Percentiles rank a stretch among this genome's conserved stretches.
Evolutionary conservation across 2,888 invertebrate species (phyloP).

Genomic region (Amorpha juglandis): DNA sequence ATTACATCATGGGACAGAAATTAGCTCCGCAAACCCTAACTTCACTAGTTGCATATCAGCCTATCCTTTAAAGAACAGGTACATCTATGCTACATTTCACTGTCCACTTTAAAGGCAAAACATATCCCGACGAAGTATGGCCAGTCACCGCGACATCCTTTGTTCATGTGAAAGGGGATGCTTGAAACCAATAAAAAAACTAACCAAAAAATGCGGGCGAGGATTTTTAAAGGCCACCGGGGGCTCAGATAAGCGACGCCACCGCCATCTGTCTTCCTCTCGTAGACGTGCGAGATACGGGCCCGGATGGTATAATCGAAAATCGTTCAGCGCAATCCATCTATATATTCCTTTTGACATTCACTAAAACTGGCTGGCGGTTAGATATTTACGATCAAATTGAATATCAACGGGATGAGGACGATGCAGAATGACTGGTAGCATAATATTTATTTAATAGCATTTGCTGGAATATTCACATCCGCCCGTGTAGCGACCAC

Average conservation of each 20-base stretch:
- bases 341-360: slow-evolving; percentile 26
- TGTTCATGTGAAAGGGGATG: slow-evolving; percentile 32
- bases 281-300: slow-evolving; percentile 62
- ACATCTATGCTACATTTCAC: too few relatives aligned
- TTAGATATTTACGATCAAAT: slow-evolving; percentile 20
- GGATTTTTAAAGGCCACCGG: slow-evolving; percentile 56
- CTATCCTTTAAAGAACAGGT: too few relatives aligned
- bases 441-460: not conserved
- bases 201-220: slow-evolving; percentile 50
- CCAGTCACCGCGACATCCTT: slow-evolving; percentile 15
- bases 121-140: not conserved
- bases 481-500: too few relatives aligned
- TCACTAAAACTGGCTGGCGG: slow-evolving; percentile 20
- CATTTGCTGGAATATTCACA: not conserved
- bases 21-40: too few relatives aligned
- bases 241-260: slow-evolving; percentile 63
- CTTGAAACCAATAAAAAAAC: slow-evolving; percentile 39
- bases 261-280: slow-evolving; percentile 73
- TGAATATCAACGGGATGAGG: slow-evolving; percentile 20
- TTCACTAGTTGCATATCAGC: too few relatives aligned
- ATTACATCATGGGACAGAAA: too few relatives aligned
- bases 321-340: slow-evolving; percentile 64
- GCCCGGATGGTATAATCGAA: slow-evolving; percentile 69
- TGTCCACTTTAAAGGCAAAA: too few relatives aligned
- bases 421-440: not conserved